Conservation (phyloP, 2,797 vertebrate genomes). For the Falco novaeseelandiae region DNA sequence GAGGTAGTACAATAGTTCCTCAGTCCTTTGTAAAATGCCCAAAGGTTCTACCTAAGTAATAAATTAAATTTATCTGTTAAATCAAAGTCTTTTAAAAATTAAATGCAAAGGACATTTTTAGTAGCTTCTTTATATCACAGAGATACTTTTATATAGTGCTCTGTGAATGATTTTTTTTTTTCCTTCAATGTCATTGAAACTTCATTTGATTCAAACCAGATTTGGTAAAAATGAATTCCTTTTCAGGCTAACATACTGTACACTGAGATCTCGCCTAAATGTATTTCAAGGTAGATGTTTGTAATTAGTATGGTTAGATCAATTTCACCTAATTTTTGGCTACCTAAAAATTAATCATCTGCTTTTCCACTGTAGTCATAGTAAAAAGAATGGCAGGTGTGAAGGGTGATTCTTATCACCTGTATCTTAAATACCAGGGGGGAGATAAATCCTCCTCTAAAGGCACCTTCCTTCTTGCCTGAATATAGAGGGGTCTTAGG, state of each 20-base stretch:
- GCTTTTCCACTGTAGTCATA: background rate
- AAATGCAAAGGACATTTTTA: conserved; percentile 55
- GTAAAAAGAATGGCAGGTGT: background rate
- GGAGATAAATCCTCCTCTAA: background rate
- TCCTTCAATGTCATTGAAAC: conserved; percentile 26
- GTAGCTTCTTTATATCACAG: conserved; percentile 34
- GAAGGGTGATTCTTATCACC: background rate
- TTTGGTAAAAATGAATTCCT: background rate
- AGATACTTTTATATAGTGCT: conserved; percentile 4
- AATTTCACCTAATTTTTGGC: background rate
- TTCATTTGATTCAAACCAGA: background rate
- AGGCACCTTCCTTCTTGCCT: background rate
- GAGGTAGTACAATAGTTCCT: background rate
- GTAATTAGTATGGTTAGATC: background rate
- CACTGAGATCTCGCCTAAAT: background rate
- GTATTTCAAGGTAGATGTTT: background rate
- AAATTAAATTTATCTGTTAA: conserved; percentile 56
- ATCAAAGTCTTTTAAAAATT: conserved; percentile 37
- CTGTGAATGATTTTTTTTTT: background rate
- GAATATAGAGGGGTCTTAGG: background rate
- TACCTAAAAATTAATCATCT: background rate
- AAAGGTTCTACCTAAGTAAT: conserved; percentile 22
- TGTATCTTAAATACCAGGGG: background rate
- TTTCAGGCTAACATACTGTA: background rate
- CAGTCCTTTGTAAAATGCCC: conserved; percentile 21